A percentile compares a stretch with the other conserved stretches of the same genome.
Conservation (phyloP, 1,140 invertebrate genomes). For the Proales similis region DNA sequence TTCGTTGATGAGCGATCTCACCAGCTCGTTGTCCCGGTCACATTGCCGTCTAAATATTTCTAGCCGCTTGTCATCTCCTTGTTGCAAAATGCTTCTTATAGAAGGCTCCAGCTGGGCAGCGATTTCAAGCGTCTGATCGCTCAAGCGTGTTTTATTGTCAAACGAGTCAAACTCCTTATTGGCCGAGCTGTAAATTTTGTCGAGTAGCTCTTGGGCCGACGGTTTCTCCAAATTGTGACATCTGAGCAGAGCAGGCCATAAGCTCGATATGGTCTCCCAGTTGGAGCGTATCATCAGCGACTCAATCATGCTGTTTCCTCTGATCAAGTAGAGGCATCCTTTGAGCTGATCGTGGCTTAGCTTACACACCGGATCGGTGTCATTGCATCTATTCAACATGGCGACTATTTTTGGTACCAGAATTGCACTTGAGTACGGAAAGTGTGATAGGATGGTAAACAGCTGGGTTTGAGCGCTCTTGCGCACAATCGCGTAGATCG, state of each 20-base stretch:
- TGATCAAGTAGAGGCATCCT: slow-evolving; percentile 64
- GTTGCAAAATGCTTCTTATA: slow-evolving; percentile 35
- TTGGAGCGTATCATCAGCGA: slow-evolving; percentile 64
- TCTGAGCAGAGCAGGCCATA: slow-evolving; percentile 66
- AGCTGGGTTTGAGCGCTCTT: slow-evolving; percentile 60
- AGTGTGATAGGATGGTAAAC: slow-evolving; percentile 55
- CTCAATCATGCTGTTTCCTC: slow-evolving; percentile 58
- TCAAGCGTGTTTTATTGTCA: slow-evolving; percentile 51
- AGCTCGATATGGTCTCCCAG: slow-evolving; percentile 62
- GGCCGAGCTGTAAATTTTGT: slow-evolving; percentile 56
- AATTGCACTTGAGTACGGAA: slow-evolving; percentile 59
- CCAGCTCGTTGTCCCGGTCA: slow-evolving; percentile 22
- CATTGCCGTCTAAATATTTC: slow-evolving; percentile 51
- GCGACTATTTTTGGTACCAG: slow-evolving; percentile 60
- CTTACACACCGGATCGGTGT: slow-evolving; percentile 45
- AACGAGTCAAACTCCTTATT: slow-evolving; percentile 55
- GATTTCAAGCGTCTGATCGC: background rate
- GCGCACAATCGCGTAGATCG: slow-evolving; percentile 57
- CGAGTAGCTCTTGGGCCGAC: slow-evolving; percentile 68
- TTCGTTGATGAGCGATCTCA: slow-evolving; percentile 38
- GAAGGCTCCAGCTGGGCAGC: background rate
- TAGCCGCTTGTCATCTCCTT: slow-evolving; percentile 57
- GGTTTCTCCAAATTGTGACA: slow-evolving; percentile 71
- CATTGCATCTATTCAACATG: slow-evolving; percentile 58
- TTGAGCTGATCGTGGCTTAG: slow-evolving; percentile 64